A percentile compares a stretch with the other conserved stretches of the same genome.
Conservation (phyloP, 2,888 invertebrate genomes). For the Miltochrista miniata region DNA sequence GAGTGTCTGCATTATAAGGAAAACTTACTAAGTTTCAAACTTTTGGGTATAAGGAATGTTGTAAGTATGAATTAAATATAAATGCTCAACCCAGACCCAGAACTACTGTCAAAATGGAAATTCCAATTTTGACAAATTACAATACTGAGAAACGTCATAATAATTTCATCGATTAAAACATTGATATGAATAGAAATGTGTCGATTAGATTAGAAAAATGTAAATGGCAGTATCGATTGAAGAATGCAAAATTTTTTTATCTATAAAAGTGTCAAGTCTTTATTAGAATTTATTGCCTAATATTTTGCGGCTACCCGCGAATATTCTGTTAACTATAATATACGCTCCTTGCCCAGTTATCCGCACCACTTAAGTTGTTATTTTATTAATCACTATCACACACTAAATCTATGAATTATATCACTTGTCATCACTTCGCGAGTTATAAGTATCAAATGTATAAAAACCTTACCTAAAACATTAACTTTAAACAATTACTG, state of each 20-base stretch:
- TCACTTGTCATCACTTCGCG: conserved; percentile 82
- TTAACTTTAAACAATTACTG: conserved; percentile 73
- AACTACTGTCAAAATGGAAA: not conserved
- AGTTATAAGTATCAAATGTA: conserved; percentile 83
- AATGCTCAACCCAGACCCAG: too few relatives aligned
- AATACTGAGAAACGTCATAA: not conserved
- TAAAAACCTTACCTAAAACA: conserved; percentile 73
- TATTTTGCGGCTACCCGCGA: conserved; percentile 46
- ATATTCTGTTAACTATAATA: conserved; percentile 47
- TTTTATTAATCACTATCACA: conserved; percentile 63
- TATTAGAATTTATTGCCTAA: conserved; percentile 76
- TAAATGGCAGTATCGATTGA: conserved; percentile 76
- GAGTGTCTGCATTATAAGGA: too few relatives aligned
- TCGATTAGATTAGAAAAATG: conserved; percentile 58
- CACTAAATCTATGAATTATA: conserved; percentile 75
- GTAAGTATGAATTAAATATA: too few relatives aligned
- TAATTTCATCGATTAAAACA: not conserved
- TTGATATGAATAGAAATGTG: conserved; percentile 18
- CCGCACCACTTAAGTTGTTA: conserved; percentile 72
- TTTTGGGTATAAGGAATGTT: too few relatives aligned
- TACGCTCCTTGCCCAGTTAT: conserved; percentile 59
- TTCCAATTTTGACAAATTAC: not conserved
- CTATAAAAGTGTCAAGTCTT: conserved; percentile 79
- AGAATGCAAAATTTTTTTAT: conserved; percentile 68
- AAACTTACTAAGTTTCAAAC: too few relatives aligned